Evolutionary conservation across 2,888 invertebrate genomes (phyloP).

Genomic region (Stenichneumon culpator): DNA sequence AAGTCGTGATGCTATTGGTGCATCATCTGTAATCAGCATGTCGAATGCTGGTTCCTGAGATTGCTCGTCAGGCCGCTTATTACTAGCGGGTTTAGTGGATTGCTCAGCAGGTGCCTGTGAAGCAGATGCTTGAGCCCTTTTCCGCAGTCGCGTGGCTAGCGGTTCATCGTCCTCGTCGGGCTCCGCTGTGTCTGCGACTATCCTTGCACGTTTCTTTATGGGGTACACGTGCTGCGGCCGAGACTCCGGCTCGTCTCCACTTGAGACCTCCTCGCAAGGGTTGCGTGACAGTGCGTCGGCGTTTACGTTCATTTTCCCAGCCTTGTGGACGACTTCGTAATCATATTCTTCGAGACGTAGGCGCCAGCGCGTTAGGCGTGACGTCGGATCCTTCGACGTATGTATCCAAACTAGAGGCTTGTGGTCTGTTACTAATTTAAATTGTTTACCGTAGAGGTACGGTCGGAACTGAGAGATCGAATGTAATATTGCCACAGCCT

Average conservation of each 20-base stretch:
- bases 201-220: too few species aligned
- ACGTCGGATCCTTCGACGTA: constrained; percentile 49
- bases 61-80: too few species aligned
- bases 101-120: too few species aligned
- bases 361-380: constrained; percentile 44
- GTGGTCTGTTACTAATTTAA: constrained; percentile 42
- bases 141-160: not conserved
- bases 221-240: too few species aligned
- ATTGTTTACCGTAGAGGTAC: constrained; percentile 31
- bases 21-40: too few species aligned
- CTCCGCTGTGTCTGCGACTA: too few species aligned
- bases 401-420: constrained; percentile 46
- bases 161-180: too few species aligned
- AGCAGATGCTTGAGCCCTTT: not conserved
- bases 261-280: not conserved
- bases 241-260: too few species aligned
- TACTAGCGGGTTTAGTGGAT: too few species aligned
- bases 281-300: not conserved
- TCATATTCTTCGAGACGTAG: constrained; percentile 35
- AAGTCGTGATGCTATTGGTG: too few species aligned
- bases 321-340: constrained; percentile 40
- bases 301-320: not conserved
- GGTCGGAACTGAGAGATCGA: constrained; percentile 30
- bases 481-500: constrained; percentile 42
- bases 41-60: too few species aligned